Evolutionary conservation across 2,797 vertebrate species (phyloP).

Genomic region (Valencia hispanica): DNA sequence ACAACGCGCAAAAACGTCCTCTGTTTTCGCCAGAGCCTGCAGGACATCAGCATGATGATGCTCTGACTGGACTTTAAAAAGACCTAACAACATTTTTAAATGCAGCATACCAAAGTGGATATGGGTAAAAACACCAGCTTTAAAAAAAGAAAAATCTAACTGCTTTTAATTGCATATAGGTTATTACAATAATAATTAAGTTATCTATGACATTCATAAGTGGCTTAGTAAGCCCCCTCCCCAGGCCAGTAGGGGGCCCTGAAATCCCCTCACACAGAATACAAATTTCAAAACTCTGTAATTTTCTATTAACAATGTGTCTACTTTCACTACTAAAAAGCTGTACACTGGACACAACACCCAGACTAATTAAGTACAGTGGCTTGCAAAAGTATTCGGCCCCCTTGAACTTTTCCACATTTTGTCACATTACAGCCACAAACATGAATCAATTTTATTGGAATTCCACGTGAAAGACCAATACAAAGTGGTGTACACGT

Average conservation of each 20-base stretch:
- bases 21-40: conserved; percentile 36
- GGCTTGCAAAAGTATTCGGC: too few species aligned
- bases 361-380: too few species aligned
- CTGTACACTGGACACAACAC: too few species aligned
- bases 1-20: conserved; percentile 3
- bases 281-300: background rate
- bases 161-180: background rate
- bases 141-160: background rate
- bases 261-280: background rate
- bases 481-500: too few species aligned
- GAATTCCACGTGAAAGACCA: too few species aligned
- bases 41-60: conserved; percentile 23
- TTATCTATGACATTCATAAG: background rate
- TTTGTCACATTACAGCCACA: too few species aligned
- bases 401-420: too few species aligned
- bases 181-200: background rate
- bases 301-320: background rate
- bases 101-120: background rate
- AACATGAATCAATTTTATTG: too few species aligned
- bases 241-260: background rate
- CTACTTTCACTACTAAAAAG: too few species aligned
- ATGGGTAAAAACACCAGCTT: background rate
- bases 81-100: background rate
- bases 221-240: background rate
- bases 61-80: background rate